phyloP scores from a whole-genome alignment of 1,140 invertebrate genomes.

The roundworm (Caenorhabditis elegans) region DNA sequence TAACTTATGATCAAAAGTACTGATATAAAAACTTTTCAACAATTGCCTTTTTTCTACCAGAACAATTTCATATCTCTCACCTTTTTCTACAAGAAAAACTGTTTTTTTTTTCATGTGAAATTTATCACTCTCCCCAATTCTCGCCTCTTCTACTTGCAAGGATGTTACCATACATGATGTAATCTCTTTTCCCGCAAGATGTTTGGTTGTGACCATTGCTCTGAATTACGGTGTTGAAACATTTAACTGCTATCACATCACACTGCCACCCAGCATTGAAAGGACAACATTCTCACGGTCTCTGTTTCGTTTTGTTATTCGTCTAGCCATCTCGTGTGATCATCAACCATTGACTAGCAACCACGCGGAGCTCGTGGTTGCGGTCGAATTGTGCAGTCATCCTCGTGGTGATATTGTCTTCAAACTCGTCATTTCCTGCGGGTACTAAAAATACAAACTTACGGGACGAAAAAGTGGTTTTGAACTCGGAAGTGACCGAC shows the following conservation, averaged over 20 bases:
- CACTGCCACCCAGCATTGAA: neutral
- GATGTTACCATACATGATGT: neutral
- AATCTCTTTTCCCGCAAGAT: neutral
- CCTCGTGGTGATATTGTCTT: constrained; percentile 11
- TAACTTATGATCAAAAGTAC: too few relatives aligned
- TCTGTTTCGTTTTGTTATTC: constrained; percentile 2
- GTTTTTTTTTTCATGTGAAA: neutral
- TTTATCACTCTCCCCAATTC: neutral
- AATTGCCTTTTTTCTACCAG: too few relatives aligned
- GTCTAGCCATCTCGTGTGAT: neutral
- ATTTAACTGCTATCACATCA: constrained; percentile 7
- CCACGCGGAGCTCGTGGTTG: constrained; percentile 21
- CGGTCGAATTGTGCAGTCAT: neutral
- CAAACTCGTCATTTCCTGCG: neutral
- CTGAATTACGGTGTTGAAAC: neutral
- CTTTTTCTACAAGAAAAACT: neutral
- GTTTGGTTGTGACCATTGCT: too few relatives aligned
- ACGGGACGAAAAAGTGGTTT: too few relatives aligned
- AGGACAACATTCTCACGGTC: constrained; percentile 22
- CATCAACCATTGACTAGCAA: constrained; percentile 11
- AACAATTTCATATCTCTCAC: neutral
- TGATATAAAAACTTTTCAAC: too few relatives aligned
- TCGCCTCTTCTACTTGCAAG: neutral
- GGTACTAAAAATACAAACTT: neutral
- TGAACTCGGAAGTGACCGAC: too few relatives aligned